A percentile compares a stretch with the other conserved stretches of the same genome.
Conservation (phyloP, 2,888 invertebrate genomes). For the Eledone cirrhosa region DNA sequence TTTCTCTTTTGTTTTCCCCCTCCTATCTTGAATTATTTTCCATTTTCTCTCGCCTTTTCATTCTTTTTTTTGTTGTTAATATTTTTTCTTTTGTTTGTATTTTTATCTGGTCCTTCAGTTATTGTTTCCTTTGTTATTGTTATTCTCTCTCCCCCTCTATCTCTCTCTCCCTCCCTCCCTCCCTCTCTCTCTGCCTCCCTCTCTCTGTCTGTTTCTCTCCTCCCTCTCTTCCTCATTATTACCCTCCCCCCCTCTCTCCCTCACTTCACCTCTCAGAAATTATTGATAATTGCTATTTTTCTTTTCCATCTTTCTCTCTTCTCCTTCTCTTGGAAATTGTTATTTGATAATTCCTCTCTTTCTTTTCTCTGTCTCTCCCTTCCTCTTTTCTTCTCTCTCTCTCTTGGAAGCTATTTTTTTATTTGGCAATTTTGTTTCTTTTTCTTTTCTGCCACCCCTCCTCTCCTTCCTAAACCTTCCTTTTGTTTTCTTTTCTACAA, state of each 20-base stretch:
- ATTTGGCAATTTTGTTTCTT: not conserved
- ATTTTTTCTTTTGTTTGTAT: not conserved
- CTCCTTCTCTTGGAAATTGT: not conserved
- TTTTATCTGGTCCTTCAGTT: not conserved
- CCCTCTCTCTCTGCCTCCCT: too few relatives aligned
- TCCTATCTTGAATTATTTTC: not conserved
- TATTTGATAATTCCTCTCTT: not conserved
- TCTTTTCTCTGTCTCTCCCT: not conserved
- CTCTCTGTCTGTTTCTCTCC: too few relatives aligned
- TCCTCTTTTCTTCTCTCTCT: not conserved
- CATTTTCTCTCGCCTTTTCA: not conserved
- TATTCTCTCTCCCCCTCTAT: not conserved
- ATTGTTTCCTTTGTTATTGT: not conserved
- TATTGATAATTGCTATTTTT: too few relatives aligned
- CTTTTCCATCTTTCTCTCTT: not conserved
- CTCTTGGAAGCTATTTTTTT: not conserved
- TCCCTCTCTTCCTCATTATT: too few relatives aligned
- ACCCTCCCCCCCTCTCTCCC: too few relatives aligned
- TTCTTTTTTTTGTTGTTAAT: not conserved
- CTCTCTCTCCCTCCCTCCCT: not conserved
- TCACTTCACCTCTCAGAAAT: too few relatives aligned
- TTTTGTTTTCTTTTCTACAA: not conserved
- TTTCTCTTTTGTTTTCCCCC: not conserved
- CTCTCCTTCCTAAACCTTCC: not conserved
- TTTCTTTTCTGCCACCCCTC: not conserved